Evolutionary conservation across 2,797 vertebrate species (phyloP).

Genomic region (Smutsia gigantea): DNA sequence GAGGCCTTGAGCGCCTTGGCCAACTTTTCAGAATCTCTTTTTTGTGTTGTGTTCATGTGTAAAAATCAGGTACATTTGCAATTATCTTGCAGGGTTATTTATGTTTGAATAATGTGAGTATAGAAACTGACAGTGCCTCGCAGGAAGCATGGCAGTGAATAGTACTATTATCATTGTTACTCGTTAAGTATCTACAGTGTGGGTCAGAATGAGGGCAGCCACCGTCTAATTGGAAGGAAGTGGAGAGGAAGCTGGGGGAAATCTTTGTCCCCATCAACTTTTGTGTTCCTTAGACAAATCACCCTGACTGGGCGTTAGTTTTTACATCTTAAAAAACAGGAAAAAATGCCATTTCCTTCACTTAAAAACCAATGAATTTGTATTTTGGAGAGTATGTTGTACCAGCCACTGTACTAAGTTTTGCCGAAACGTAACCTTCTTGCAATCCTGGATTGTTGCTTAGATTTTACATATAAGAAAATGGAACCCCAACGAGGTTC

Average conservation of each 20-base stretch:
- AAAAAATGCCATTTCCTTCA: not conserved
- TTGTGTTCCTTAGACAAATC: not conserved
- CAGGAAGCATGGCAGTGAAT: not conserved
- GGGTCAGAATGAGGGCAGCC: not conserved
- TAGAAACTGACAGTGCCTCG: not conserved
- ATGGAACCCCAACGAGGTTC: not conserved
- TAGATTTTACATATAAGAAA: not conserved
- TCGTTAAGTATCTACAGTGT: not conserved
- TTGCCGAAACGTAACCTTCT: slow-evolving; percentile 4
- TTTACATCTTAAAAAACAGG: slow-evolving; percentile 40
- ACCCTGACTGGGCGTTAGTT: not conserved
- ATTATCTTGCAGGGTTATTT: not conserved
- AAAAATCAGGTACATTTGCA: not conserved
- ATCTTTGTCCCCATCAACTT: not conserved
- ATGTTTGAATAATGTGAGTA: not conserved
- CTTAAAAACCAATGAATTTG: not conserved
- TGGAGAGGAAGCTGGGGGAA: not conserved
- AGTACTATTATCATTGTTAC: not conserved
- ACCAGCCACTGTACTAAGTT: not conserved
- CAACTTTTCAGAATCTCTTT: not conserved
- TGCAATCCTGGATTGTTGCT: not conserved
- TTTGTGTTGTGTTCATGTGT: not conserved
- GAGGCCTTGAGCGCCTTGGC: not conserved
- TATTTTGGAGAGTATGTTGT: not conserved
- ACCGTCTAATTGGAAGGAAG: not conserved